Evolutionary conservation across 1,140 invertebrate species (phyloP).

Genomic region (Ephestia elutella): DNA sequence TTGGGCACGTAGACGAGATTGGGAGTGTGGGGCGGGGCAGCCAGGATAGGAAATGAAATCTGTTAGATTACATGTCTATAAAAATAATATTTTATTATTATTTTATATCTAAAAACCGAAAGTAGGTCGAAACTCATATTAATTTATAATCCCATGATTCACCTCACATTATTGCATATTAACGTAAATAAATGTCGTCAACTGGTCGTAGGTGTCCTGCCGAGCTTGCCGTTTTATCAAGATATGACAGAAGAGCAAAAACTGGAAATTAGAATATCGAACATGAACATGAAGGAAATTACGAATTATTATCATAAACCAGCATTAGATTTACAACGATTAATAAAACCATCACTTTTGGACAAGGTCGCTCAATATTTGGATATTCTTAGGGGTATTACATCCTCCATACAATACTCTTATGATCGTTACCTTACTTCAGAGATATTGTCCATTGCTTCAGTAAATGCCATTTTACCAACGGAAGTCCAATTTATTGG

Average conservation of each 20-base stretch:
- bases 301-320: neutral
- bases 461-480: neutral
- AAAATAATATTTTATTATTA: too few species aligned
- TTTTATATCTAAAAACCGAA: too few species aligned
- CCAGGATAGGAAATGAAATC: too few species aligned
- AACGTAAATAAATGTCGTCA: constrained; percentile 12
- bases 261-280: constrained; percentile 18
- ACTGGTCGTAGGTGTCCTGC: constrained; percentile 45
- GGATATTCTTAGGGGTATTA: neutral
- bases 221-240: constrained; percentile 34
- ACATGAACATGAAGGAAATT: neutral
- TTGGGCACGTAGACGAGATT: too few species aligned
- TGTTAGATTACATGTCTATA: too few species aligned
- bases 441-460: neutral
- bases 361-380: neutral
- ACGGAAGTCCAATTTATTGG: neutral
- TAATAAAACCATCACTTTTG: neutral
- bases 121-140: neutral
- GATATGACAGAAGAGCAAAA: constrained; percentile 35
- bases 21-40: too few species aligned
- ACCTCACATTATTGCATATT: neutral
- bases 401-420: neutral
- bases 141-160: neutral
- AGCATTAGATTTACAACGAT: neutral
- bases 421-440: neutral